Conservation (phyloP, 2,797 vertebrate species). For the Melanotaenia parkinsoni region DNA sequence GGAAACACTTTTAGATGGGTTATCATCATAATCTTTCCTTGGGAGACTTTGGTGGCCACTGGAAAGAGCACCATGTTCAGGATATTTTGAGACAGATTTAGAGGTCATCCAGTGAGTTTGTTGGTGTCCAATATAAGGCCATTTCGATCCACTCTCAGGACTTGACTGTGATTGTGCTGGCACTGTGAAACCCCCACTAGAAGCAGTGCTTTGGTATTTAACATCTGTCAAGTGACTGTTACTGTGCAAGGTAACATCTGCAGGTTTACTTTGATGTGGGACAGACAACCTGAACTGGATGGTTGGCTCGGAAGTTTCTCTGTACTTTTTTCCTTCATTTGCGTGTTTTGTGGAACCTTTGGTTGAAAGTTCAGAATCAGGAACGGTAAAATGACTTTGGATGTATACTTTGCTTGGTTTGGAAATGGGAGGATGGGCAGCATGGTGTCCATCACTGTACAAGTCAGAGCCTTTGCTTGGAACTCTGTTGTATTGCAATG, state of each 20-base stretch:
- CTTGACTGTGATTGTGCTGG: background rate
- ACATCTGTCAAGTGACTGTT: background rate
- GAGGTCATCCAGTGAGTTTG: rapidly evolving
- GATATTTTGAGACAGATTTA: background rate
- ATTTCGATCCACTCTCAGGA: background rate
- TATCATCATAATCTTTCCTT: no score
- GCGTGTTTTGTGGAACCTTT: background rate
- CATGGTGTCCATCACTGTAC: background rate
- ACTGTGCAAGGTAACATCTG: background rate
- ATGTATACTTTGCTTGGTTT: slow-evolving; percentile 5
- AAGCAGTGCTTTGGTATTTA: background rate
- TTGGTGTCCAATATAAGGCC: background rate
- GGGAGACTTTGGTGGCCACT: no score
- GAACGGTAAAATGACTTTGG: no score
- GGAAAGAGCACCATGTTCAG: no score
- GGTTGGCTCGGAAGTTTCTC: background rate
- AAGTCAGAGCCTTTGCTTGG: background rate
- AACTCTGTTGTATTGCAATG: background rate
- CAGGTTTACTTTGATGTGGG: background rate
- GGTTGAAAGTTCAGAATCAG: background rate
- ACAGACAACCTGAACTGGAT: slow-evolving; percentile 28
- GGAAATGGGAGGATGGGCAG: background rate
- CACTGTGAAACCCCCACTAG: background rate
- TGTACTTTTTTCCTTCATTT: background rate
- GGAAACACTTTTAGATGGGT: no score